phyloP scores from a whole-genome alignment of 2,797 vertebrate species.

The Sus cebifrons region DNA sequence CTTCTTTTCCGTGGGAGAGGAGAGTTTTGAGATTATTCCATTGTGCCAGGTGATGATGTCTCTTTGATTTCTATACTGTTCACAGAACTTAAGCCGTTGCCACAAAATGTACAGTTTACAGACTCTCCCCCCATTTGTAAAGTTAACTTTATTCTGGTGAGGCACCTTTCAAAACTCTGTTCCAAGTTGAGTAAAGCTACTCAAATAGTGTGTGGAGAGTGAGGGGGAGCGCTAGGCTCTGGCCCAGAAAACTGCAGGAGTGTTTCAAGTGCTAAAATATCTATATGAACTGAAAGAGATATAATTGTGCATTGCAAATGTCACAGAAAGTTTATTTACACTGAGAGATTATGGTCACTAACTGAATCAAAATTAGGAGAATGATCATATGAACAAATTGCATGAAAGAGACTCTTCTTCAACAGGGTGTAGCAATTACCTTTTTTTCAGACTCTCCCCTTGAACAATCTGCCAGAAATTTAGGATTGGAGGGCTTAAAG shows the following conservation, averaged over 20 bases:
- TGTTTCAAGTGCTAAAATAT: conserved; percentile 30
- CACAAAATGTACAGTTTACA: not conserved
- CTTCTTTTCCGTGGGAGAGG: conserved; percentile 27
- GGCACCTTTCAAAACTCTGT: conserved; percentile 36
- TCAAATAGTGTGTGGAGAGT: conserved; percentile 41
- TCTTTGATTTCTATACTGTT: conserved; percentile 48
- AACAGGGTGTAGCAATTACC: not conserved
- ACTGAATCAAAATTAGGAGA: conserved; percentile 50
- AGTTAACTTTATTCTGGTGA: conserved; percentile 55
- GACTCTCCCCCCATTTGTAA: not conserved
- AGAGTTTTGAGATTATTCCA: conserved; percentile 71
- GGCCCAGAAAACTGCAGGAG: not conserved
- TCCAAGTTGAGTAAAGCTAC: not conserved
- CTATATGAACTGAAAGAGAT: conserved; percentile 45
- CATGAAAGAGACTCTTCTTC: not conserved
- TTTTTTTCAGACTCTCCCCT: conserved; percentile 24
- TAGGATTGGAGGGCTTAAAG: not conserved
- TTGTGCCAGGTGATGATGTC: not conserved
- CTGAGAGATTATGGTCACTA: not conserved
- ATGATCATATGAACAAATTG: conserved; percentile 8
- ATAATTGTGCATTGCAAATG: conserved; percentile 12
- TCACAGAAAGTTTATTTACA: conserved; percentile 34
- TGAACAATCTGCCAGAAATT: conserved; percentile 35
- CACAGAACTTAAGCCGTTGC: conserved; percentile 14
- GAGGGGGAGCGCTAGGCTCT: not conserved